A percentile compares a stretch with the other conserved stretches of the same genome.
These are phyloP conservation scores for Archips crataeganus DNA, from an alignment of 2,888 invertebrate species.

Conservation along the genomic window DNA sequence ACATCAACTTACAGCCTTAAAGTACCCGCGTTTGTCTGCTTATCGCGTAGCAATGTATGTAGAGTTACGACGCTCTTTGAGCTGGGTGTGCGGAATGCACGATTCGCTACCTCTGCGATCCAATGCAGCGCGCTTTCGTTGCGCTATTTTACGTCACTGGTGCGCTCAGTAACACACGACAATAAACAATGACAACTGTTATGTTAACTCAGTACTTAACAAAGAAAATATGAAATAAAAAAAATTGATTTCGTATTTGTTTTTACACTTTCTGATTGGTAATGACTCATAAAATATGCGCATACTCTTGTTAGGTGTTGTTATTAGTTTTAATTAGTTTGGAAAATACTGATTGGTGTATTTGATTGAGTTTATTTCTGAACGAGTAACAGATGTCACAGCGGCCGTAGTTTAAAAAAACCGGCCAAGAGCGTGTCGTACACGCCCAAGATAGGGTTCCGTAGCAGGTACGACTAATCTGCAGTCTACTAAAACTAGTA, in stretches of 20 bases:
- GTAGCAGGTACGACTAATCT: too few species aligned
- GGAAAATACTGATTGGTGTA: too few species aligned
- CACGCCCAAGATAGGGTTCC: too few species aligned
- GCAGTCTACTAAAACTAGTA: too few species aligned
- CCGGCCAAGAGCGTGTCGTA: too few species aligned
- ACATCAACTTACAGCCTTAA: neutral
- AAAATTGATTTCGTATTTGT: neutral
- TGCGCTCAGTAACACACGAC: conserved; percentile 41
- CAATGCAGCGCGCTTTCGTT: conserved; percentile 71
- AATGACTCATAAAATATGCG: neutral
- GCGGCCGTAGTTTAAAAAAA: too few species aligned
- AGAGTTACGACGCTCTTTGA: neutral
- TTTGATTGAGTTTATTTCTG: too few species aligned
- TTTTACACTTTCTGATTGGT: neutral
- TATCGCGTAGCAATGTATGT: neutral
- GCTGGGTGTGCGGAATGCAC: conserved; percentile 50
- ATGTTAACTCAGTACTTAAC: neutral
- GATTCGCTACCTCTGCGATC: conserved; percentile 58
- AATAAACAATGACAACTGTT: conserved; percentile 1
- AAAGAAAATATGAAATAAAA: neutral
- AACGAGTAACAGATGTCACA: too few species aligned
- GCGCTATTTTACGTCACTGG: conserved; percentile 68
- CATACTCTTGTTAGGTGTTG: too few species aligned
- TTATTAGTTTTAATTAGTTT: too few species aligned
- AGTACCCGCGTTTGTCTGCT: neutral